A percentile compares a stretch with the other conserved stretches of the same genome.
Conservation (phyloP, 1,140 invertebrate species). For the Drosophila rufa region DNA sequence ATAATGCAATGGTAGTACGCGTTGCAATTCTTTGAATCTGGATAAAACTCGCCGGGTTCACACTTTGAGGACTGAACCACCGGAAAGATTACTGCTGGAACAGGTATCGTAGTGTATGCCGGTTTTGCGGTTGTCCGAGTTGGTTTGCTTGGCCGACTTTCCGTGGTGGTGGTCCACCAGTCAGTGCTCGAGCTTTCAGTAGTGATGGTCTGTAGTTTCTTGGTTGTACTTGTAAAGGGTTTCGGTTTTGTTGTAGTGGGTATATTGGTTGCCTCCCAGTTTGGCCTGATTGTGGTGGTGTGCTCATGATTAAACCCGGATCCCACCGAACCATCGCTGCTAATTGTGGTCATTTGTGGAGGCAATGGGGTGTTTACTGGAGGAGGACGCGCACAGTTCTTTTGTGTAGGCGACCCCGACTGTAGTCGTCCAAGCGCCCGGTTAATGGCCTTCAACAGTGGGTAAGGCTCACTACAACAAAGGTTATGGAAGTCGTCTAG, state of each 20-base stretch:
- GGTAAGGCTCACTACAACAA: conserved; percentile 92
- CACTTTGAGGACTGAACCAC: conserved; percentile 86
- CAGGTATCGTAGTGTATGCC: conserved; percentile 80
- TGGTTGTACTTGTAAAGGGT: conserved; percentile 51
- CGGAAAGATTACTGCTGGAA: conserved; percentile 84
- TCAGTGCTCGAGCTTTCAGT: conserved; percentile 53
- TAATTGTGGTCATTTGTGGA: conserved; percentile 89
- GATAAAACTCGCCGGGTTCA: conserved; percentile 88
- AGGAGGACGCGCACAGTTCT: conserved; percentile 88
- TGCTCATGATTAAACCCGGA: conserved; percentile 55
- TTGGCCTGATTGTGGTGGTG: conserved; percentile 86
- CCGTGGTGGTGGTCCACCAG: conserved; percentile 81
- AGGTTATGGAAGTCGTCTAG: conserved; percentile 94
- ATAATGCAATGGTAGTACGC: conserved; percentile 91
- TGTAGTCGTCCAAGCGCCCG: conserved; percentile 89
- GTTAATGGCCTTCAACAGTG: conserved; percentile 90
- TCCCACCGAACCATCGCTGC: conserved; percentile 70
- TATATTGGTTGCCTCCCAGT: conserved; percentile 84
- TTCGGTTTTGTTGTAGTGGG: conserved; percentile 45
- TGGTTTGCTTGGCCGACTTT: conserved; percentile 68
- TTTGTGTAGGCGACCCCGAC: conserved; percentile 86
- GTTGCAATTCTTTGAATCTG: conserved; percentile 90
- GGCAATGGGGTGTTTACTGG: conserved; percentile 89
- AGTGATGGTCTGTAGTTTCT: conserved; percentile 30
- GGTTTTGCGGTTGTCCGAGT: conserved; percentile 64